These are phyloP conservation scores for Trididemnum nubilum DNA, from an alignment of 23 tunicate genomes.

Conservation along the genomic window DNA sequence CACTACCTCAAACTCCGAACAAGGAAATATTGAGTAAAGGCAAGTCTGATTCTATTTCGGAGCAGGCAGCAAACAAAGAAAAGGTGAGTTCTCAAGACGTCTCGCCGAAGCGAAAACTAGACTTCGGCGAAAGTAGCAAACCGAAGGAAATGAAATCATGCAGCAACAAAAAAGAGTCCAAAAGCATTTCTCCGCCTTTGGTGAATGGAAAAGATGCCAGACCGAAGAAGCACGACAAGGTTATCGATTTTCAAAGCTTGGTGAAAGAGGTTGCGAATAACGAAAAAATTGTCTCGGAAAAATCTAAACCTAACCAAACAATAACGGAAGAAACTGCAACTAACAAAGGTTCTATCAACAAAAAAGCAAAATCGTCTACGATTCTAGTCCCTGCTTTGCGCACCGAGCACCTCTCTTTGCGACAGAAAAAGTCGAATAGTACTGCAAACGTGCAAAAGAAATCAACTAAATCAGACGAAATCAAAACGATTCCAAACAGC, in stretches of 20 bases:
- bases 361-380: conserved; percentile 11
- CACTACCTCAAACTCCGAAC: too few relatives aligned
- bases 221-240: not conserved
- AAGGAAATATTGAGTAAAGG: too few relatives aligned
- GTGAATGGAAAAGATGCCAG: conserved; percentile 8
- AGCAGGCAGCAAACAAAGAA: too few relatives aligned
- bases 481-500: not conserved
- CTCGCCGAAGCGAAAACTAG: too few relatives aligned
- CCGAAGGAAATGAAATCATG: too few relatives aligned
- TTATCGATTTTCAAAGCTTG: conserved; percentile 36
- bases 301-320: not conserved
- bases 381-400: conserved; percentile 36
- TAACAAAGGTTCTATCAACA: not conserved
- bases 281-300: not conserved
- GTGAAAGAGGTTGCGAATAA: not conserved
- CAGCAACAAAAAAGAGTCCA: not conserved
- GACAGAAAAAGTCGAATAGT: not conserved
- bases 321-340: not conserved
- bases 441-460: not conserved
- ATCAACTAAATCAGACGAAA: not conserved
- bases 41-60: too few relatives aligned
- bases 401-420: conserved; percentile 19
- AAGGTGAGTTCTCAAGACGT: too few relatives aligned
- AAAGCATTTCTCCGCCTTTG: conserved; percentile 47
- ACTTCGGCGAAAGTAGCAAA: too few relatives aligned